These are phyloP conservation scores for Ellobium chinense DNA, from an alignment of 2,888 invertebrate genomes.

Conservation along the genomic window DNA sequence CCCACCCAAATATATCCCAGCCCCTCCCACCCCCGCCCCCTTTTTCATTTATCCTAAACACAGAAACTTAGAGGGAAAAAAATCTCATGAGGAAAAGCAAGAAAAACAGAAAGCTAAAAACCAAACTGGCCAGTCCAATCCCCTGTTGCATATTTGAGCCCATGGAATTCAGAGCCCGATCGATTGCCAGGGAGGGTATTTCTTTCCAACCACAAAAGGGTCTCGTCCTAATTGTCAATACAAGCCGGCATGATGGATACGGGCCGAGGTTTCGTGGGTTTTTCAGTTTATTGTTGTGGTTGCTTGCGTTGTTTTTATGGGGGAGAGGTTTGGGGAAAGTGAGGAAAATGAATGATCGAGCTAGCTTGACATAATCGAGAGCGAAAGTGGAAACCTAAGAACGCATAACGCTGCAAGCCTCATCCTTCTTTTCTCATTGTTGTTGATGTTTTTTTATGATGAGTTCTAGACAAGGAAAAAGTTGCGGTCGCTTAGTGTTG, in stretches of 20 bases:
- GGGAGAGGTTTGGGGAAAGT: neutral
- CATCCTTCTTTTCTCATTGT: too few species aligned
- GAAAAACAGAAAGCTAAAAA: neutral
- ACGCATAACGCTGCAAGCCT: too few species aligned
- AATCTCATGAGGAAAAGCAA: too few species aligned
- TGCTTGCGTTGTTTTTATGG: neutral
- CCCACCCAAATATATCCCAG: neutral
- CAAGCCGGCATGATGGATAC: conserved; percentile 5
- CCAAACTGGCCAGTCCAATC: too few species aligned
- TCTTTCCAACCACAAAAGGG: neutral
- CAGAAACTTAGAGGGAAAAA: neutral
- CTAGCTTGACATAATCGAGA: too few species aligned
- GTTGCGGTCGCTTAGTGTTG: too few species aligned
- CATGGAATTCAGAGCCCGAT: neutral
- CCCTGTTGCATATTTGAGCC: neutral
- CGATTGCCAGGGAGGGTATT: neutral
- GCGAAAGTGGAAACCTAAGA: too few species aligned
- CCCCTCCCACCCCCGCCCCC: neutral
- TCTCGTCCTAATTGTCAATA: conserved; percentile 5
- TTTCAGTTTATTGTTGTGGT: neutral
- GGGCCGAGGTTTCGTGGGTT: neutral
- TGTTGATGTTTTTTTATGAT: too few species aligned
- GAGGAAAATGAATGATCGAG: too few species aligned
- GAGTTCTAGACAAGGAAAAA: too few species aligned
- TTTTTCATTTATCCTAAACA: neutral